A percentile compares a stretch with the other conserved stretches of the same genome.
phyloP scores from a whole-genome alignment of 2,113 vertebrate genomes.

The Acanthochromis polyacanthus region DNA sequence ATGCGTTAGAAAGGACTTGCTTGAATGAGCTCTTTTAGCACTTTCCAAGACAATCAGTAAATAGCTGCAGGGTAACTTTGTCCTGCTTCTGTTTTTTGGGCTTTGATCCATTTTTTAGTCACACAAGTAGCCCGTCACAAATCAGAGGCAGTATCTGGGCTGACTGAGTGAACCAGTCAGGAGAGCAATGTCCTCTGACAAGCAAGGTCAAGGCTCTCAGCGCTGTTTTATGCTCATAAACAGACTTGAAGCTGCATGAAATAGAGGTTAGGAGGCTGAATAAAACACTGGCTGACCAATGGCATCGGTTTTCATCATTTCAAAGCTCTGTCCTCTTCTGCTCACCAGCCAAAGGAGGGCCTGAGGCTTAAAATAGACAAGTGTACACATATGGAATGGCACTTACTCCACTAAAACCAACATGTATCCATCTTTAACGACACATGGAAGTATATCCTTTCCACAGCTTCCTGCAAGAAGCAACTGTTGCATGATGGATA shows the following conservation, averaged over 20 bases:
- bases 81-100: slow-evolving; percentile 21
- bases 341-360: neutral
- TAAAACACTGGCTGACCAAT: neutral
- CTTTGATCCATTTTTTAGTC: slow-evolving; percentile 36
- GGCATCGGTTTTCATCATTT: slow-evolving; percentile 8
- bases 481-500: slow-evolving; percentile 49
- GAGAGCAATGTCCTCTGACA: slow-evolving; percentile 31
- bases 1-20: neutral
- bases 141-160: slow-evolving; percentile 27
- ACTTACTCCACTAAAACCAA: slow-evolving; percentile 23
- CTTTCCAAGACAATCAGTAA: slow-evolving; percentile 38
- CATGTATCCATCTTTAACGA: slow-evolving; percentile 27
- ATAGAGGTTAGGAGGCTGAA: neutral
- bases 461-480: slow-evolving; percentile 52
- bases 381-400: slow-evolving; percentile 46
- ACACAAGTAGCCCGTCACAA: slow-evolving; percentile 17
- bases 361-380: neutral
- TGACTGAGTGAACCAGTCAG: slow-evolving; percentile 16
- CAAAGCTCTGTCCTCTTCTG: neutral
- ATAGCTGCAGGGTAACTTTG: slow-evolving; percentile 22
- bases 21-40: slow-evolving; percentile 25
- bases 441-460: slow-evolving; percentile 39
- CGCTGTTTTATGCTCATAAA: slow-evolving; percentile 11
- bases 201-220: slow-evolving; percentile 21
- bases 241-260: slow-evolving; percentile 12